These are phyloP conservation scores for Aleiodes leptofemur DNA, from an alignment of 2,888 invertebrate genomes.

Conservation along the genomic window DNA sequence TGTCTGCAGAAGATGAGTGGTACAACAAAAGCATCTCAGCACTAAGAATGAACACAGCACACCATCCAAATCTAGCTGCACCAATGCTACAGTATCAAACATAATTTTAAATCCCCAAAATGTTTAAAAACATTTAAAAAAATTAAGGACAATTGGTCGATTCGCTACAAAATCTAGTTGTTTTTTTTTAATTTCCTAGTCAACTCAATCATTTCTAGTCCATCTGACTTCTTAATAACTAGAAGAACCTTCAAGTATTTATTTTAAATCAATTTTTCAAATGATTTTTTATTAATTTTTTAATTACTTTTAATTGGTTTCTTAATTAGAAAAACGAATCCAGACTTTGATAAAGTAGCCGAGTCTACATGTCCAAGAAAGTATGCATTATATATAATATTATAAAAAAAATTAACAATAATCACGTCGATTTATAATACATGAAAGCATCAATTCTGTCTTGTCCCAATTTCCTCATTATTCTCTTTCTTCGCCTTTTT, in stretches of 20 bases:
- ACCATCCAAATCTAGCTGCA: slow-evolving; percentile 95
- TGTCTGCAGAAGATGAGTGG: slow-evolving; percentile 97
- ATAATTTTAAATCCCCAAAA: slow-evolving; percentile 79
- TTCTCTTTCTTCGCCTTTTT: slow-evolving; percentile 16
- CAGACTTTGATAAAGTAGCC: slow-evolving; percentile 49
- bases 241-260: slow-evolving; percentile 44
- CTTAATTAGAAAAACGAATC: slow-evolving; percentile 47
- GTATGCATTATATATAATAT: slow-evolving; percentile 54
- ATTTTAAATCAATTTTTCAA: slow-evolving; percentile 57
- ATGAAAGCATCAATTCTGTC: slow-evolving; percentile 35
- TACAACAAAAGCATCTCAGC: slow-evolving; percentile 99
- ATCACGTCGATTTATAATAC: slow-evolving; percentile 28
- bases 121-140: slow-evolving; percentile 17
- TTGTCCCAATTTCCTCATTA: slow-evolving; percentile 32
- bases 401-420: slow-evolving; percentile 2
- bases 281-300: slow-evolving; percentile 42
- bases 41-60: slow-evolving; percentile 96
- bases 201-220: background rate
- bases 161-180: slow-evolving; percentile 30
- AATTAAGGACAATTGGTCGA: slow-evolving; percentile 23
- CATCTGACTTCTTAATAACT: slow-evolving; percentile 49
- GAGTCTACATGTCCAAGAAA: slow-evolving; percentile 61
- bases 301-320: slow-evolving; percentile 57
- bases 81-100: slow-evolving; percentile 99
- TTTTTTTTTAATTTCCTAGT: background rate